Percentiles rank a stretch among this genome's conserved stretches.
phyloP scores from a whole-genome alignment of 2,888 invertebrate species.

The Troides oblongomaculatus region DNA sequence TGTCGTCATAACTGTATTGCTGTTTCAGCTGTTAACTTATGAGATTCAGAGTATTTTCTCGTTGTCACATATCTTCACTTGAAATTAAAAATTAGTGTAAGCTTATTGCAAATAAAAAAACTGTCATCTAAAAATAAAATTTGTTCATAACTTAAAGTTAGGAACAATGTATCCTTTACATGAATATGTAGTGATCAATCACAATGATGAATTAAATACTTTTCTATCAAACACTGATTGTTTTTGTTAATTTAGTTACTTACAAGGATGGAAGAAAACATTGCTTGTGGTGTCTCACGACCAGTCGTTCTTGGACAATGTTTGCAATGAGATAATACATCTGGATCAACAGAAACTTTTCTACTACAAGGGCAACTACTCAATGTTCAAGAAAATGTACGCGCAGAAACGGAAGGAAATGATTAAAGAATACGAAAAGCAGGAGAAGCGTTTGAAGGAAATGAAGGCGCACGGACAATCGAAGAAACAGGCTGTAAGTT shows the following conservation, averaged over 20 bases:
- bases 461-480: slow-evolving; percentile 97
- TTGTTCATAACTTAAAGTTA: too few species aligned
- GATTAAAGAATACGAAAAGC: slow-evolving; percentile 98
- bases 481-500: slow-evolving; percentile 91
- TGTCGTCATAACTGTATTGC: too few species aligned
- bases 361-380: slow-evolving; percentile 99
- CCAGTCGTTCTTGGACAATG: slow-evolving; percentile 99
- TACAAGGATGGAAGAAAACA: slow-evolving; percentile 99
- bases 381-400: slow-evolving; percentile 99
- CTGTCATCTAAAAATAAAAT: too few species aligned
- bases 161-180: too few species aligned
- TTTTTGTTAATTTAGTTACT: slow-evolving; percentile 82
- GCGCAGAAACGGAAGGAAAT: slow-evolving; percentile 97
- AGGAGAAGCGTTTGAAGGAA: slow-evolving; percentile 97
- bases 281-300: slow-evolving; percentile 99
- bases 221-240: background rate
- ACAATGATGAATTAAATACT: background rate
- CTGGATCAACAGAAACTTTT: slow-evolving; percentile 95
- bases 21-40: too few species aligned
- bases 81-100: too few species aligned
- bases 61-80: too few species aligned
- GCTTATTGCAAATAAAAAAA: too few species aligned
- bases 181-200: too few species aligned
- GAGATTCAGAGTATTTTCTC: too few species aligned
- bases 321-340: slow-evolving; percentile 99